A percentile compares a stretch with the other conserved stretches of the same genome.
Conservation (phyloP, 2,113 vertebrate species). For the Serilophus lunatus region DNA sequence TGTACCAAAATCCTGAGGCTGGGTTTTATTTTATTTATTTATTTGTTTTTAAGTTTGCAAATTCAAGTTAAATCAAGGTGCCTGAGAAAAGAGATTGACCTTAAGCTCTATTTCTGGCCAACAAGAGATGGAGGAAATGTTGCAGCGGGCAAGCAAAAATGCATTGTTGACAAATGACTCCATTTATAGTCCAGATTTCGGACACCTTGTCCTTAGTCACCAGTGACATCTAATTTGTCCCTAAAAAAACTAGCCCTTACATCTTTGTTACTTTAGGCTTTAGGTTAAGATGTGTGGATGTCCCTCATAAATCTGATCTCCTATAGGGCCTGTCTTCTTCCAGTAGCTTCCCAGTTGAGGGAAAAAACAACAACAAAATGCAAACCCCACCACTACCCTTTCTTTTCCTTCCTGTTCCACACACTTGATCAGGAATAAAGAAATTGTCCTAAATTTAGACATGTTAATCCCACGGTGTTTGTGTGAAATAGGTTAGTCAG, state of each 20-base stretch:
- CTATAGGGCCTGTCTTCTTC: slow-evolving; percentile 38
- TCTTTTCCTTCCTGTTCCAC: slow-evolving; percentile 19
- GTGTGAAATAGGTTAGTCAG: slow-evolving; percentile 54
- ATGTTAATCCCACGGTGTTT: slow-evolving; percentile 35
- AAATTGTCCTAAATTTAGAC: slow-evolving; percentile 63
- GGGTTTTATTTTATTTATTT: neutral
- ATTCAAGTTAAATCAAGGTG: neutral
- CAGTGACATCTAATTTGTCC: slow-evolving; percentile 74
- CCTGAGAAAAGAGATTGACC: slow-evolving; percentile 24
- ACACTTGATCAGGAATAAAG: slow-evolving; percentile 38
- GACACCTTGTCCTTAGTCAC: slow-evolving; percentile 73
- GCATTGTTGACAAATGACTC: slow-evolving; percentile 70
- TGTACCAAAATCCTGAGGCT: neutral
- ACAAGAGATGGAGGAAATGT: slow-evolving; percentile 22
- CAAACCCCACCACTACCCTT: neutral
- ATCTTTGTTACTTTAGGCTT: slow-evolving; percentile 71
- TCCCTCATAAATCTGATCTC: slow-evolving; percentile 73
- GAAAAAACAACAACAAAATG: neutral
- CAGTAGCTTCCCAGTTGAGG: slow-evolving; percentile 5
- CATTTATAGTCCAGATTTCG: slow-evolving; percentile 70
- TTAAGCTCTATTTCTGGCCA: slow-evolving; percentile 39
- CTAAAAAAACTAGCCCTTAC: slow-evolving; percentile 65
- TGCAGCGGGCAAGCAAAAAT: slow-evolving; percentile 54
- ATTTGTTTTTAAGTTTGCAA: neutral
- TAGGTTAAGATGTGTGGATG: slow-evolving; percentile 62